Evolutionary conservation across 2,797 vertebrate species (phyloP), one percentile per base, ranked within the genome.

Genomic region (Harpagifer antarcticus): DNA sequence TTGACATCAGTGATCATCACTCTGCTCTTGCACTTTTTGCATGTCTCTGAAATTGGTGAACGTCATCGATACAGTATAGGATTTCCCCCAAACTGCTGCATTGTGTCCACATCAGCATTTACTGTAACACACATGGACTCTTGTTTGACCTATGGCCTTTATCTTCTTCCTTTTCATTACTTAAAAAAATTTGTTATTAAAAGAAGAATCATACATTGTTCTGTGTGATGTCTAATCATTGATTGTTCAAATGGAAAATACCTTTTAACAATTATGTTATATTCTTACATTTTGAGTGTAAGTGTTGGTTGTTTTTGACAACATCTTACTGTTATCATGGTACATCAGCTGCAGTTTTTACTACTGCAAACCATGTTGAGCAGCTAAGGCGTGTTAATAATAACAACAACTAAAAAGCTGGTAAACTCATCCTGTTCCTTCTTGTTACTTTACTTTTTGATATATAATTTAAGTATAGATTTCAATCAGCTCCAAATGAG

Each of bases 1-100:
- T 70, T 77, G 77, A 90, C 79, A 78, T 85, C 79, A 68, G 63
- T 63, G 3, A 54, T 69, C 78, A 71, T 84, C 63, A 33, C 56
- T 82, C 75, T 67, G 48, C 42, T 56, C 31, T 43, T 70, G 45
- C 20, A 16, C 17, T 52, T n/a, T 72, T 66, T 68, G 54, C 66
- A 68, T 31, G 54, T 77, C 11, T 66, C 16, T 47, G 42, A 37
- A 27, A 72, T 15, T 45, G 13, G 40, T 27, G 23, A 66, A 70
- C 4, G 1, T 58, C 50, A 44, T 10, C 0, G 1, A 13, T 17
- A 47, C 14, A 60, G 2, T 10, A 23, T 15, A 4, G 5, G 6
- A 4, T 33, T 53, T 19, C 3, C 3, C 13, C 11, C 11, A 33
- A 59, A 53, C 3, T 37, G 33, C 17, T 43, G 16, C 16, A 44